Evolutionary conservation across 2,113 vertebrate genomes (phyloP).

Genomic region (Saimiri boliviensis): DNA sequence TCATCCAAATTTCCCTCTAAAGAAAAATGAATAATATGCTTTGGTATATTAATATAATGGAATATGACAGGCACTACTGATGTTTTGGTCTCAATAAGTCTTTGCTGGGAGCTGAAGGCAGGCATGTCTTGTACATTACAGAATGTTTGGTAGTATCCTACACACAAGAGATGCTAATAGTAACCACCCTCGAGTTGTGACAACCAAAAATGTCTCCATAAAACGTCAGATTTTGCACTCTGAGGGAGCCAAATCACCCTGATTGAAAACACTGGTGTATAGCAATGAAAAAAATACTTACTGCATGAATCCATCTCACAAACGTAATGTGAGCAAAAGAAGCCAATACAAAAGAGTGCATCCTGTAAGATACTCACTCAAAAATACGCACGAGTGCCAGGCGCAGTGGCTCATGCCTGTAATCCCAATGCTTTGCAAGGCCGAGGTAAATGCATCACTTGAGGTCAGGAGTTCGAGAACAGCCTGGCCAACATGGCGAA

Average conservation of each 20-base stretch:
- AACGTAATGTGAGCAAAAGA: neutral
- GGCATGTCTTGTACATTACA: neutral
- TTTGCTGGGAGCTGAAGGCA: neutral
- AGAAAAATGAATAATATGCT: neutral
- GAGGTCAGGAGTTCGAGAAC: no score
- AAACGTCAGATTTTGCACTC: neutral
- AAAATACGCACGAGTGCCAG: neutral
- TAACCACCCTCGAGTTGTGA: neutral
- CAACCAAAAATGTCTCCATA: neutral
- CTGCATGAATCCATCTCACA: neutral
- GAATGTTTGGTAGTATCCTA: neutral
- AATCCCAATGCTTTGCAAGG: no score
- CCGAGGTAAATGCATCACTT: no score
- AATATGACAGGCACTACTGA: neutral
- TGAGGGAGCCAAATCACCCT: neutral
- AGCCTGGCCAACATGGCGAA: no score
- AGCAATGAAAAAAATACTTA: neutral
- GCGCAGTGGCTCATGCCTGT: no score
- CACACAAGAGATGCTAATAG: neutral
- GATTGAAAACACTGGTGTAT: neutral
- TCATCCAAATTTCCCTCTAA: neutral
- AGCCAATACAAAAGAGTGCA: neutral
- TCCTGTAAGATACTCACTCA: neutral
- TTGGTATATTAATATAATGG: neutral
- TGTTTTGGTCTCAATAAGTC: neutral